These are phyloP conservation scores for Arenaria interpres DNA, from an alignment of 2,113 vertebrate genomes.

Conservation along the genomic window DNA sequence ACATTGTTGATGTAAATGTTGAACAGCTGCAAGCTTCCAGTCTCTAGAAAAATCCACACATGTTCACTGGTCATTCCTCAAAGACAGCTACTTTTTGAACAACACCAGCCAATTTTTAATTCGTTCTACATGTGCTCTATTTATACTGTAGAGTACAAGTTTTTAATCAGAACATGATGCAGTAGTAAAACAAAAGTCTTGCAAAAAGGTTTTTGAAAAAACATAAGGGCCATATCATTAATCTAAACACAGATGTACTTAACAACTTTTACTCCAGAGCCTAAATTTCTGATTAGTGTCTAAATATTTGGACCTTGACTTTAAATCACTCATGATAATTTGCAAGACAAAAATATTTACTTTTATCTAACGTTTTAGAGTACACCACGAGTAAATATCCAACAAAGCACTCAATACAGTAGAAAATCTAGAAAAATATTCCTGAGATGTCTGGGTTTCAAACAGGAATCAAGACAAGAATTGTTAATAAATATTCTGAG, in stretches of 20 bases:
- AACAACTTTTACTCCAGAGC: background rate
- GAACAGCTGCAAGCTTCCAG: background rate
- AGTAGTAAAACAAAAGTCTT: background rate
- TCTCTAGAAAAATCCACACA: background rate
- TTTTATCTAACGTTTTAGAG: background rate
- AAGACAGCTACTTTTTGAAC: background rate
- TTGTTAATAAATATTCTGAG: background rate
- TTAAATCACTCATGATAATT: background rate
- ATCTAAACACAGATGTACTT: background rate
- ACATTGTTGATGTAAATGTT: background rate
- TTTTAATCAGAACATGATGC: background rate
- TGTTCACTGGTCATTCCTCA: background rate
- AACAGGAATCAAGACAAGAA: background rate
- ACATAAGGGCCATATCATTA: background rate
- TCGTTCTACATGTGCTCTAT: background rate
- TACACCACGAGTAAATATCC: background rate
- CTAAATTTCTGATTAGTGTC: background rate
- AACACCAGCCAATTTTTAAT: background rate
- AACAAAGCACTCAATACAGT: background rate
- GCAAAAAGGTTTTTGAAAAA: background rate
- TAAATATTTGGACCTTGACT: background rate
- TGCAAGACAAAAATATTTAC: background rate
- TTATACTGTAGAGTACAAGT: background rate
- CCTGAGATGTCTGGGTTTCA: background rate
- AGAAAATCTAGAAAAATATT: background rate